Evolutionary conservation across 1,140 invertebrate species (phyloP).

Genomic region (Ephestia elutella): DNA sequence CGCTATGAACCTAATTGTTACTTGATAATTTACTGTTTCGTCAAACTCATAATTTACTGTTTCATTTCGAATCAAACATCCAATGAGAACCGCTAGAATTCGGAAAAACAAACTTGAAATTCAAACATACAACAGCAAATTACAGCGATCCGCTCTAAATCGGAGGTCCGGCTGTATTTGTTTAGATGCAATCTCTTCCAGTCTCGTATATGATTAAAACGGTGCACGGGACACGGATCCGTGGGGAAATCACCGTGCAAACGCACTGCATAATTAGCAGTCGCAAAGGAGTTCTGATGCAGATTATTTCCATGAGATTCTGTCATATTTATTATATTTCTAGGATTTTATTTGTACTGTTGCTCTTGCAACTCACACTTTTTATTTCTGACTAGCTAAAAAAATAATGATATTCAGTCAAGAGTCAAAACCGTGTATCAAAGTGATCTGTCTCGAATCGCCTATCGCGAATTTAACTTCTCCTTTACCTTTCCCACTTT

Average conservation of each 20-base stretch:
- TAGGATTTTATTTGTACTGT: neutral
- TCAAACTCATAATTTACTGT: no score
- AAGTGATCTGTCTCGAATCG: no score
- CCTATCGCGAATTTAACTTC: no score
- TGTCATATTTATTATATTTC: neutral
- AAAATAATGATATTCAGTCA: no score
- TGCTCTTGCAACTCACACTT: neutral
- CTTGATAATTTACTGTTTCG: no score
- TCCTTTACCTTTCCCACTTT: no score
- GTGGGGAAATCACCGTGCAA: conserved; percentile 64
- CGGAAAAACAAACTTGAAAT: conserved; percentile 43
- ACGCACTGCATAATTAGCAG: conserved; percentile 66
- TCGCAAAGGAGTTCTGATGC: conserved; percentile 29
- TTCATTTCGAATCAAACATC: conserved; percentile 6
- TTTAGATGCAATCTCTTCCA: conserved; percentile 63
- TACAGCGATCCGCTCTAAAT: conserved; percentile 48
- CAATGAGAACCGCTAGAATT: conserved; percentile 3
- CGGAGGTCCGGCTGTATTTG: conserved; percentile 45
- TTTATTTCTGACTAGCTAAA: no score
- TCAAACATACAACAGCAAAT: conserved; percentile 51
- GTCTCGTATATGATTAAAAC: conserved; percentile 67
- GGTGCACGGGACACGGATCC: conserved; percentile 56
- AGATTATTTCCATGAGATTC: conserved; percentile 11
- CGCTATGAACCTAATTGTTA: no score
- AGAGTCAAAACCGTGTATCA: no score